Evolutionary conservation across 2,888 invertebrate species (phyloP), one percentile per base, ranked within the genome.

Genomic region (Lycophotia porphyrea): DNA sequence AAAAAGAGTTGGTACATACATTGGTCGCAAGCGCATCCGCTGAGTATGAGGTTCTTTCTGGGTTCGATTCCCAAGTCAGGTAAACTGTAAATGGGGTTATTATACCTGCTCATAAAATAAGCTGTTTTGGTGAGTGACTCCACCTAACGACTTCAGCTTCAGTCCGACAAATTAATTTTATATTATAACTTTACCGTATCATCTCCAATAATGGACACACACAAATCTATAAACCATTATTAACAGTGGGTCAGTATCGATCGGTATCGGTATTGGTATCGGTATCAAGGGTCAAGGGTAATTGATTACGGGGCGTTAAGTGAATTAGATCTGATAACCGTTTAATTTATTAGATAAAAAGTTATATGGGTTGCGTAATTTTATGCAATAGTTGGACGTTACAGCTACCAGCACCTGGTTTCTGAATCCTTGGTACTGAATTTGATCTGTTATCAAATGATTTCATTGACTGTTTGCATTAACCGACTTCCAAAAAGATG

Each of bases 241-340:
- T 76, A 80, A 39, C 67, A 31, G 73, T 82, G 77, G 77, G 71
- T 81, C 82, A 73, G 42, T 78, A 86, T 86, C 77, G 86, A 86
- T 87, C 71, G 55, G 66, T 80, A 78, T 83, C 42, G 52, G 64
- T 66, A 68, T 71, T 27, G 69, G 66, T 67, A 76, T 79, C 64
- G 61, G 52, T 68, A 64, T 60, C 70, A 55, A 60, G 81, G 85
- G 82, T 84, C 87, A 88, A 87, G 88, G 85, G 61, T 63, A 72
- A 73, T 79, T 52, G 52, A 80, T 85, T 80, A 87, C 27, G 31
- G 27, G 36, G 58, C 39, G 61, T 21, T 80, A 85, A 87, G 78
- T 82, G 85, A 82, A 85, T 85, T 87, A 82, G 42, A 85, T 87
- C 87, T 63, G 64, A 64, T 74, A 81, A 77, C 58, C 65, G 34